These are phyloP conservation scores for Lampropteryx suffumata DNA, from an alignment of 2,888 invertebrate genomes.

Conservation along the genomic window DNA sequence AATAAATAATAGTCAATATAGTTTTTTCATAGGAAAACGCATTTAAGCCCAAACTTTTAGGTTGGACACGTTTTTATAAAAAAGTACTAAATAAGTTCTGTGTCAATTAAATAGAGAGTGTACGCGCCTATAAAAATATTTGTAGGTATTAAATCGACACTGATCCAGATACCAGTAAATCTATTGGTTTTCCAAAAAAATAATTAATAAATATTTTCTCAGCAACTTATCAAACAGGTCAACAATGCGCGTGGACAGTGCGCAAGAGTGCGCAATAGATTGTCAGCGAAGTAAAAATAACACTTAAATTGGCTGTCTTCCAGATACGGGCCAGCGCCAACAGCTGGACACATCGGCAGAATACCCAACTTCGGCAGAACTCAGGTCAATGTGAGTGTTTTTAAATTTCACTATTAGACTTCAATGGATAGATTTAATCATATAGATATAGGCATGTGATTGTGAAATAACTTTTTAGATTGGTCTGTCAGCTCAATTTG, in stretches of 20 bases:
- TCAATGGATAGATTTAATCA: no score
- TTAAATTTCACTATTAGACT: slow-evolving; percentile 9
- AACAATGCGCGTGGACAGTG: slow-evolving; percentile 44
- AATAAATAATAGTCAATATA: no score
- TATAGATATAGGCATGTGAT: no score
- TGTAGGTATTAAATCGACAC: no score
- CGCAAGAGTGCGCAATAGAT: slow-evolving; percentile 39
- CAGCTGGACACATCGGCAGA: slow-evolving; percentile 72
- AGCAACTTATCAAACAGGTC: slow-evolving; percentile 46
- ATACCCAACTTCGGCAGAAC: slow-evolving; percentile 77
- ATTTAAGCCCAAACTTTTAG: no score
- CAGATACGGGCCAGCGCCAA: slow-evolving; percentile 67
- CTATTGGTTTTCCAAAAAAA: not conserved
- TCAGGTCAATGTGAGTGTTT: slow-evolving; percentile 71
- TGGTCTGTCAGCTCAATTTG: no score
- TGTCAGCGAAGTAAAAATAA: slow-evolving; percentile 68
- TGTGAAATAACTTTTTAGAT: no score
- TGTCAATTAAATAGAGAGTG: no score
- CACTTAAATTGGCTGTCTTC: slow-evolving; percentile 67
- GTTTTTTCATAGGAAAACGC: not conserved
- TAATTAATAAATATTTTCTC: slow-evolving; percentile 8
- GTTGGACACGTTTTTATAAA: no score
- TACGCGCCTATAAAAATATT: no score
- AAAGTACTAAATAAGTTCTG: no score
- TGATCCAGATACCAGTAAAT: not conserved